A percentile compares a stretch with the other conserved stretches of the same genome.
Evolutionary conservation across 1,140 invertebrate species (phyloP).

Genomic region (Sminthurinus signatus): DNA sequence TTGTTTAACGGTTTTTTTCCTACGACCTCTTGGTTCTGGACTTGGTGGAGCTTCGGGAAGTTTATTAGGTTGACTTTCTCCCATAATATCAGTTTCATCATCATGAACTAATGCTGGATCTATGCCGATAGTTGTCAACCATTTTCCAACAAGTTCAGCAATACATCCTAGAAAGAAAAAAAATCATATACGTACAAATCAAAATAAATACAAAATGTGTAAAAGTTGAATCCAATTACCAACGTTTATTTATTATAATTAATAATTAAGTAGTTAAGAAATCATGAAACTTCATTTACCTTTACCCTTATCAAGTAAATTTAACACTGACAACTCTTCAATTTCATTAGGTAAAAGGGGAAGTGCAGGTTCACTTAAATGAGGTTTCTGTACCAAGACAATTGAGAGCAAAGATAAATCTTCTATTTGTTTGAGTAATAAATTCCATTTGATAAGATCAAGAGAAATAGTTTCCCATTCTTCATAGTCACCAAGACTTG

Average conservation of each 20-base stretch:
- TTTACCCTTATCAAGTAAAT: constrained; percentile 68
- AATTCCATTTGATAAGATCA: constrained; percentile 76
- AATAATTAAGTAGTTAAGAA: too few relatives aligned
- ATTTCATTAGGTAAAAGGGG: constrained; percentile 51
- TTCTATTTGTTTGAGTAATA: constrained; percentile 79
- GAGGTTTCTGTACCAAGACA: constrained; percentile 54
- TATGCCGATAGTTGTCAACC: constrained; percentile 64
- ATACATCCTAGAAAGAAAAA: constrained; percentile 55
- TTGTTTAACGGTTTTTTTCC: too few relatives aligned
- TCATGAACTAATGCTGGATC: constrained; percentile 53
- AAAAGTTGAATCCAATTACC: background rate
- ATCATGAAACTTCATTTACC: too few relatives aligned
- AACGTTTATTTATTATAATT: background rate
- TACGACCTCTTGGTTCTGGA: background rate
- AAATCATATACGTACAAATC: background rate
- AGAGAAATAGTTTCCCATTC: constrained; percentile 78
- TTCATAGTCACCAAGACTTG: constrained; percentile 34
- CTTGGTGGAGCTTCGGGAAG: background rate
- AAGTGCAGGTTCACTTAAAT: constrained; percentile 48
- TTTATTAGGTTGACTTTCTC: too few relatives aligned
- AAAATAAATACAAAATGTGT: background rate
- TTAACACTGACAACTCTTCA: constrained; percentile 63
- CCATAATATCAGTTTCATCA: constrained; percentile 24
- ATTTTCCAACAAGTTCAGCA: constrained; percentile 72
- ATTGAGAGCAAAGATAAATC: constrained; percentile 70